These are phyloP conservation scores for Dorcus parallelipipedus DNA, from an alignment of 2,888 invertebrate genomes.

Conservation along the genomic window DNA sequence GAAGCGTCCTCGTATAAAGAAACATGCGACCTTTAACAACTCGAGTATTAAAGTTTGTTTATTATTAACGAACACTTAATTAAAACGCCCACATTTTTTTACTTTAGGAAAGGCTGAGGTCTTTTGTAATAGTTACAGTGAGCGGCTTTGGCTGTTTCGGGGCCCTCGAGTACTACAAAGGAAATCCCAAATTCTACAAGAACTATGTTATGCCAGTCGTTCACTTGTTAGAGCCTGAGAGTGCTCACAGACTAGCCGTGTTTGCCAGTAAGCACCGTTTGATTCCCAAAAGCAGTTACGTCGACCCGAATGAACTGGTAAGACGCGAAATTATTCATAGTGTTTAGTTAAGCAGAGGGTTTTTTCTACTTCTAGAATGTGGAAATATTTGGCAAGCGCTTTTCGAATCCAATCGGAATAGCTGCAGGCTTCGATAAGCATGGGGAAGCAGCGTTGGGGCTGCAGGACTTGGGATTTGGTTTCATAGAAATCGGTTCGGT, in stretches of 20 bases:
- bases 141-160: slow-evolving; percentile 66
- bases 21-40: no score
- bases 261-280: slow-evolving; percentile 72
- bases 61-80: no score
- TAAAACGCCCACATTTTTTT: background rate
- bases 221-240: slow-evolving; percentile 74
- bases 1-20: no score
- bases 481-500: slow-evolving; percentile 96
- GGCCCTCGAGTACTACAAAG: slow-evolving; percentile 67
- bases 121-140: slow-evolving; percentile 60
- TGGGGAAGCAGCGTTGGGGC: slow-evolving; percentile 82
- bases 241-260: slow-evolving; percentile 77
- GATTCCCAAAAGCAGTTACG: slow-evolving; percentile 57
- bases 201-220: slow-evolving; percentile 68
- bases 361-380: slow-evolving; percentile 56
- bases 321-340: slow-evolving; percentile 21
- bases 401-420: slow-evolving; percentile 92
- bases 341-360: background rate
- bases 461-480: slow-evolving; percentile 85
- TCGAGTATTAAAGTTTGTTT: no score
- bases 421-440: slow-evolving; percentile 99
- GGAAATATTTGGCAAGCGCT: slow-evolving; percentile 64
- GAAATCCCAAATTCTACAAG: slow-evolving; percentile 76
- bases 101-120: slow-evolving; percentile 66
- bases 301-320: slow-evolving; percentile 68